Evolutionary conservation across 2,797 vertebrate species (phyloP), one percentile per base, ranked within the genome.

Genomic region (Orestias chungarensis): DNA sequence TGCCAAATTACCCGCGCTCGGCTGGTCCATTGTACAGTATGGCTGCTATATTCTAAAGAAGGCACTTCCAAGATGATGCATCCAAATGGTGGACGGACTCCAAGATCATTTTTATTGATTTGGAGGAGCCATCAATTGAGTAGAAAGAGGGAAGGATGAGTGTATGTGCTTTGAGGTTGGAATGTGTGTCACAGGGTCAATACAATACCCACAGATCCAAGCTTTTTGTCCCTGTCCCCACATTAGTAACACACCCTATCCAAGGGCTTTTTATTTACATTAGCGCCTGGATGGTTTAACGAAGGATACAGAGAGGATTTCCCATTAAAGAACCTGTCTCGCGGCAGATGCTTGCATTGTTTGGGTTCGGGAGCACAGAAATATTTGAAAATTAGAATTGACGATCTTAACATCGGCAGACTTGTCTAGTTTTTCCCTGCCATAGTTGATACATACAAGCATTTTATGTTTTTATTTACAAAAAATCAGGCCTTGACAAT

Each of bases 41-140:
- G 92, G 95, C 94, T 84, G 94, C 95, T 93, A 94, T 95, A 95
- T 96, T 96, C 95, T 93, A 91, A 87, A 94, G 89, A 87, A 95
- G 95, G 90, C 94, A 93, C 94, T 95, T 92, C 93, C 93, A 92
- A 96, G 95, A 96, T 94, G 93, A 93, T 95, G 92, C 92, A 87
- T 93, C 93, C 95, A 95, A 95, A 92, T 94, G 95, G 95, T 91
- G 94, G 93, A 93, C 93, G 93, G 93, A 94, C 93, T 95, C 83
- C 87, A 82, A 95, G 95, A 95, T 96, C 95, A 96, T 95, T 96
- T 96, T 95, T 95, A 95, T 95, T 95, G 95, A 95, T 96, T 96
- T 90, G 93, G 94, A 85, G 90, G 91, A 93, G 81, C 82, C 71
- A 70, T 92, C 91, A 92, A 92, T 92, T 85, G 87, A 83, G 91